Percentiles rank a stretch among this genome's conserved stretches.
Conservation (phyloP, 2,113 vertebrate genomes). For the Tamias sibiricus region DNA sequence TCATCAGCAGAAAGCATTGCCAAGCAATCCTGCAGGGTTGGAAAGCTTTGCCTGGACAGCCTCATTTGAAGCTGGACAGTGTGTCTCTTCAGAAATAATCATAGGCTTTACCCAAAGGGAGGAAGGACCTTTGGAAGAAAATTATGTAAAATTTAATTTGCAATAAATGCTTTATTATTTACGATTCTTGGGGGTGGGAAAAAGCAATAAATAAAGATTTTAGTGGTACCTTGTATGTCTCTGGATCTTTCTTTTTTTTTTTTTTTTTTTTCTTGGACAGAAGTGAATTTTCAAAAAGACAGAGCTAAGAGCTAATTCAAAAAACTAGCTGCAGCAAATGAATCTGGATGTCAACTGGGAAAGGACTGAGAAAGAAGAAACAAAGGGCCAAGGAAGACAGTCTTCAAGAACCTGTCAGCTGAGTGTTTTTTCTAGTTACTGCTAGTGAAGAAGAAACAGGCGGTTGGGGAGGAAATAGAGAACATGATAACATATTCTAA, state of each 20-base stretch:
- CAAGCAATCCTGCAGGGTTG: not conserved
- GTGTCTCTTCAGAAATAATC: constrained; percentile 26
- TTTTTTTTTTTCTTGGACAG: not conserved
- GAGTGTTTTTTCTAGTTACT: not conserved
- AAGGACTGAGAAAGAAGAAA: not conserved
- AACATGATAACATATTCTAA: not conserved
- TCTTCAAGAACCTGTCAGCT: not conserved
- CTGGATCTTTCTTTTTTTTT: not conserved
- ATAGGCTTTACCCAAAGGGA: constrained; percentile 22
- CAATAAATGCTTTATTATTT: constrained; percentile 49
- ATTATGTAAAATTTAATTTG: constrained; percentile 40
- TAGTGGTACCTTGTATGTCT: not conserved
- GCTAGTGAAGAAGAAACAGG: not conserved
- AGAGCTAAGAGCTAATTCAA: not conserved
- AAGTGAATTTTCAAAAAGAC: not conserved
- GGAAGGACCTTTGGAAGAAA: constrained; percentile 54
- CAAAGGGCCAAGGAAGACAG: not conserved
- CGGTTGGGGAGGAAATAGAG: not conserved
- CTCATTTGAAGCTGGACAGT: not conserved
- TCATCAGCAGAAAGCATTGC: not conserved
- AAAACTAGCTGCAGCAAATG: not conserved
- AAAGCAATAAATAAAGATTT: constrained; percentile 64
- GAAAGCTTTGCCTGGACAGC: not conserved
- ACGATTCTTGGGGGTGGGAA: not conserved
- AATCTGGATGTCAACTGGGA: not conserved